Evolutionary conservation across 64 coral and sea anemone species (phyloP).

Genomic region (Stichodactyla mertensii): DNA sequence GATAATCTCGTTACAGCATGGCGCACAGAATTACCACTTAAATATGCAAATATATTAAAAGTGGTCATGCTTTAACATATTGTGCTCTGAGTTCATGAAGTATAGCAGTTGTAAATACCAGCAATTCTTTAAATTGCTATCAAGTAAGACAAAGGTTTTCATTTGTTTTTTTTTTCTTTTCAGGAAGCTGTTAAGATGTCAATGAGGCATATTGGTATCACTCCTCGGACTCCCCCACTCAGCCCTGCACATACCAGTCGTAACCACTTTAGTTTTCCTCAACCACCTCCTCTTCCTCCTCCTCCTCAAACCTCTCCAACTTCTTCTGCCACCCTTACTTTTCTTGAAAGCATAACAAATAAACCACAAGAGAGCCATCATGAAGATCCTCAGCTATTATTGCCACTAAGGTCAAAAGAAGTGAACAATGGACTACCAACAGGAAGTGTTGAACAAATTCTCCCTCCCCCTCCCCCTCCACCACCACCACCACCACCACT

Average conservation of each 20-base stretch:
- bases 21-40: too few species aligned
- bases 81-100: too few species aligned
- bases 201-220: constrained; percentile 4
- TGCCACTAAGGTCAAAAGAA: not conserved
- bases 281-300: constrained; percentile 35
- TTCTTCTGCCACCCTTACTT: not conserved
- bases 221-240: constrained; percentile 42
- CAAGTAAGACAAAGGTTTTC: not conserved
- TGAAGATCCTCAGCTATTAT: not conserved
- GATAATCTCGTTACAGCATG: too few species aligned
- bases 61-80: too few species aligned
- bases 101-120: too few species aligned
- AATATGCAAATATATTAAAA: too few species aligned
- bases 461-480: constrained; percentile 12
- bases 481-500: constrained; percentile 3
- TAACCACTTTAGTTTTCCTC: constrained; percentile 4
- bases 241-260: constrained; percentile 25
- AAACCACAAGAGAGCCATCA: not conserved
- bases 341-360: constrained; percentile 16
- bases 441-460: not conserved
- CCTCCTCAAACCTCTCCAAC: constrained; percentile 18
- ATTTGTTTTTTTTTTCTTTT: not conserved
- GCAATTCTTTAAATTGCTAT: too few species aligned
- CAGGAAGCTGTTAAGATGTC: constrained; percentile 1
- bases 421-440: not conserved